Conservation (phyloP, 2,113 vertebrate species). For the Spilogale gracilis region DNA sequence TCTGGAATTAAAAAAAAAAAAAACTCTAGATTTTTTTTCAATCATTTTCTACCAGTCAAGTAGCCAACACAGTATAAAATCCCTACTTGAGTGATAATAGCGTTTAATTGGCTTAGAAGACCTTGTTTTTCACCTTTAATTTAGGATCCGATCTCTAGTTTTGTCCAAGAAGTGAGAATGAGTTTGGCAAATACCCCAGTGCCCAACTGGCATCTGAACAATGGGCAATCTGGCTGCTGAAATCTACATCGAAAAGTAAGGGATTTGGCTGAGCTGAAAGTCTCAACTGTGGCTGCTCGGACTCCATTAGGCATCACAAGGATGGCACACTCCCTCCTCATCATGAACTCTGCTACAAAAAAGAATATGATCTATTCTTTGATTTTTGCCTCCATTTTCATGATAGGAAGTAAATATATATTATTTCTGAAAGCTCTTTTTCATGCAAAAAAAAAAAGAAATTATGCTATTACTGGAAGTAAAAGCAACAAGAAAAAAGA, state of each 20-base stretch:
- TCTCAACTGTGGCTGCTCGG: background rate
- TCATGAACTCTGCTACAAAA: background rate
- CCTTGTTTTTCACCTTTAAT: slow-evolving; percentile 21
- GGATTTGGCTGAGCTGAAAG: background rate
- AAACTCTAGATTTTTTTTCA: background rate
- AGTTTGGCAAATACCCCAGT: background rate
- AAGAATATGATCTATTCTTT: background rate
- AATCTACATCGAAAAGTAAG: background rate
- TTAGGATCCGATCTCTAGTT: slow-evolving; percentile 46
- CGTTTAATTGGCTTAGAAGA: background rate
- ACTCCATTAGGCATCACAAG: accelerated
- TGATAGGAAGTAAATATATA: background rate
- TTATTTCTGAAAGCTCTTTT: background rate
- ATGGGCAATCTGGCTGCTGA: background rate
- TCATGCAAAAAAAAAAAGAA: background rate
- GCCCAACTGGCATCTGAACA: background rate
- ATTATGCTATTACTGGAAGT: background rate
- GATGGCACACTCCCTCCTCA: accelerated
- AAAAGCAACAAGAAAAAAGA: background rate
- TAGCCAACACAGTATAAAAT: background rate
- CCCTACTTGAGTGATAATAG: background rate
- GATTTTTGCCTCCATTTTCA: background rate
- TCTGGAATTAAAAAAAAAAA: background rate
- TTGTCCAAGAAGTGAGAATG: slow-evolving; percentile 20
- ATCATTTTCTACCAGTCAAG: background rate